These are phyloP conservation scores for Agrilus biguttatus DNA, from an alignment of 2,888 invertebrate species.

Conservation along the genomic window DNA sequence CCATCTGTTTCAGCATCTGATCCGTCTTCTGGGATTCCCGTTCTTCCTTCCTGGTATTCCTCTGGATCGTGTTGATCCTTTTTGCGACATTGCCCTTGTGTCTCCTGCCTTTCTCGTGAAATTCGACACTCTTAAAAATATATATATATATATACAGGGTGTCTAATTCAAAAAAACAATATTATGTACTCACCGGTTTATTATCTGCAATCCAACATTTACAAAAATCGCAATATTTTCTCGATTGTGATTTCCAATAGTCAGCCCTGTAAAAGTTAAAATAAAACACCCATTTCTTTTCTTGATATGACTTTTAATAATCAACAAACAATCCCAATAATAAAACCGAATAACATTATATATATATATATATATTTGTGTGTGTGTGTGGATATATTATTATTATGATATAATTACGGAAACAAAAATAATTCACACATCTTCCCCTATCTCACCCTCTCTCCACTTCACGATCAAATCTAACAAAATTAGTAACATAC, in stretches of 20 bases:
- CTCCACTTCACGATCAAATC: too few relatives aligned
- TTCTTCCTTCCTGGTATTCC: slow-evolving; percentile 67
- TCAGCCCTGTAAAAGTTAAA: slow-evolving; percentile 58
- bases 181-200: slow-evolving; percentile 58
- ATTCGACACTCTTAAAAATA: slow-evolving; percentile 67
- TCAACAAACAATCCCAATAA: slow-evolving; percentile 8
- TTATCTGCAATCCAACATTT: slow-evolving; percentile 98
- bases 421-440: not conserved
- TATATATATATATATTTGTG: slow-evolving; percentile 2
- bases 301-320: slow-evolving; percentile 9
- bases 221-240: slow-evolving; percentile 94
- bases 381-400: not conserved
- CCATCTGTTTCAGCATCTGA: slow-evolving; percentile 73
- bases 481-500: too few relatives aligned
- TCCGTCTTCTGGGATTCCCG: slow-evolving; percentile 66
- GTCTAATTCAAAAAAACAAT: not conserved
- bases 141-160: not conserved
- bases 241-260: slow-evolving; percentile 92
- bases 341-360: slow-evolving; percentile 3
- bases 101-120: slow-evolving; percentile 84
- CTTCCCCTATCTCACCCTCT: too few relatives aligned
- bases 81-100: slow-evolving; percentile 87
- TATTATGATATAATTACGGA: not conserved
- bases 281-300: slow-evolving; percentile 12
- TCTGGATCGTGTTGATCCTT: slow-evolving; percentile 69